A percentile compares a stretch with the other conserved stretches of the same genome.
Evolutionary conservation across 2,888 invertebrate species (phyloP).

Genomic region (Aleiodes alternator): DNA sequence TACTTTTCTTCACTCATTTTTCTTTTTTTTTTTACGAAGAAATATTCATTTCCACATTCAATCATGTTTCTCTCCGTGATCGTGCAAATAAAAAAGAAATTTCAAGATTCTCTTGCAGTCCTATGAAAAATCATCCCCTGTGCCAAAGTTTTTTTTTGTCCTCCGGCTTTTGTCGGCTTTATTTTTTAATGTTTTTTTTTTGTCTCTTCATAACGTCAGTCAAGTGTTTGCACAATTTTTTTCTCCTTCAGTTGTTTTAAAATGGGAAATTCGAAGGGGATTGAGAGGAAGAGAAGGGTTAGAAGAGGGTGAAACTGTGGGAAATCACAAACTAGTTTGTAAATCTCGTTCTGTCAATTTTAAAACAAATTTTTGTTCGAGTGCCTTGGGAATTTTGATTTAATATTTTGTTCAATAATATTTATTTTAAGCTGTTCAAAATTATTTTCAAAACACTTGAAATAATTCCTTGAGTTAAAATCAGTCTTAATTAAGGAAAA

Average conservation of each 20-base stretch:
- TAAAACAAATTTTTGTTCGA: slow-evolving; percentile 17
- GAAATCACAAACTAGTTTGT: slow-evolving; percentile 23
- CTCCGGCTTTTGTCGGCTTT: slow-evolving; percentile 29
- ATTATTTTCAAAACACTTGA: background rate
- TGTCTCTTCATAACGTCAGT: slow-evolving; percentile 23
- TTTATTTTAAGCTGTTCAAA: background rate
- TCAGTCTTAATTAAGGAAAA: background rate
- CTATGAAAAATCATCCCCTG: background rate
- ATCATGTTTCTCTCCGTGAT: slow-evolving; percentile 29
- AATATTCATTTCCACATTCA: slow-evolving; percentile 31
- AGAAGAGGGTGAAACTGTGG: slow-evolving; percentile 16
- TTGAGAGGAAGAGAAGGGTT: slow-evolving; percentile 35
- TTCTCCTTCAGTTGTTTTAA: slow-evolving; percentile 62
- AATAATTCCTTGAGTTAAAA: too few relatives aligned
- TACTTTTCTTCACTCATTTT: too few relatives aligned
- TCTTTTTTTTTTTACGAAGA: background rate
- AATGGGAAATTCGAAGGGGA: slow-evolving; percentile 49
- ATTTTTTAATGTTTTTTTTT: slow-evolving; percentile 61
- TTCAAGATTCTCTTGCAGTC: slow-evolving; percentile 42
- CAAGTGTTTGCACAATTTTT: slow-evolving; percentile 65
- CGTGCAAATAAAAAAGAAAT: slow-evolving; percentile 44
- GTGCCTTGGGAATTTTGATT: slow-evolving; percentile 28
- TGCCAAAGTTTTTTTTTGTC: background rate
- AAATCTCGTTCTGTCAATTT: background rate
- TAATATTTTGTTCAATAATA: background rate